These are phyloP conservation scores for Turnix velox DNA, from an alignment of 2,113 vertebrate species.

Conservation along the genomic window DNA sequence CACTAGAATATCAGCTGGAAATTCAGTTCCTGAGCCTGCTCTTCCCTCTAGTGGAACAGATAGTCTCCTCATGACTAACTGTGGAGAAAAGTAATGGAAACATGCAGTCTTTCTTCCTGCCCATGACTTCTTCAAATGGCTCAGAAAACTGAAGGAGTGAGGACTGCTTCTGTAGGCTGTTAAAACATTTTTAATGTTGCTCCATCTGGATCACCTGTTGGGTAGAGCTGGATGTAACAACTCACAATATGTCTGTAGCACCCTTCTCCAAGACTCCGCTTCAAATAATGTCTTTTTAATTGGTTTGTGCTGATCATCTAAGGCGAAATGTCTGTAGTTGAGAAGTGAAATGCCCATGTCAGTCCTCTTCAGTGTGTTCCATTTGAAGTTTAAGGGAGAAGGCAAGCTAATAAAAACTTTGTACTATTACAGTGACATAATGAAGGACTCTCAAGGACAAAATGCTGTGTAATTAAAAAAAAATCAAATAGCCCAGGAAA, in stretches of 20 bases:
- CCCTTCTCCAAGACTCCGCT: background rate
- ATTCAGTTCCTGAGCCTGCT: conserved; percentile 34
- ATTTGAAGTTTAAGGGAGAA: background rate
- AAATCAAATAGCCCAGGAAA: background rate
- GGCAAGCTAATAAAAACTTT: background rate
- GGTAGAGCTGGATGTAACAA: background rate
- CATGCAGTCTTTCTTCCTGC: background rate
- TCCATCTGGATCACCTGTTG: background rate
- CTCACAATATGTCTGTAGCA: background rate
- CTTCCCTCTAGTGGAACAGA: conserved; percentile 52
- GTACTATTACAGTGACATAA: background rate
- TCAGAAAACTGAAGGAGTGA: background rate
- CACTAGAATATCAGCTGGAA: background rate
- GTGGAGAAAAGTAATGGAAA: background rate
- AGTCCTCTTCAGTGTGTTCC: background rate
- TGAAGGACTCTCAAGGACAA: background rate
- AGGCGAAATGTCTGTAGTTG: background rate
- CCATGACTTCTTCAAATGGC: background rate
- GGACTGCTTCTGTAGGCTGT: background rate
- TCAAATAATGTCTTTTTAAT: background rate
- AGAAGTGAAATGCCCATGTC: background rate
- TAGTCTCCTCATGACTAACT: background rate
- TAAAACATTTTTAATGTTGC: background rate
- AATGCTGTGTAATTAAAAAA: background rate
- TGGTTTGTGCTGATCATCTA: background rate